Conservation (phyloP, 2,888 invertebrate genomes). For the Lochmaea capreae region DNA sequence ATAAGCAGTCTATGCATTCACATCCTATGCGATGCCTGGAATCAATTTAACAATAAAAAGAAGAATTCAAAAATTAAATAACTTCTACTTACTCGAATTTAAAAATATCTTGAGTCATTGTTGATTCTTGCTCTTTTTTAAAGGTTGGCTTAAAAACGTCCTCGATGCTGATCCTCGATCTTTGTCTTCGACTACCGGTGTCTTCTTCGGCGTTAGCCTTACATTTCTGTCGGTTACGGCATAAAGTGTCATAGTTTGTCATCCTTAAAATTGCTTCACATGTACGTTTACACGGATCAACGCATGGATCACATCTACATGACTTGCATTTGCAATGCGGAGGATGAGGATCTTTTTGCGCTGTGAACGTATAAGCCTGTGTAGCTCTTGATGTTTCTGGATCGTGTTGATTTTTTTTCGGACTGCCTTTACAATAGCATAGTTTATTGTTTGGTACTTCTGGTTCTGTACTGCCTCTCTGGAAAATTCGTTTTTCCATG, state of each 20-base stretch:
- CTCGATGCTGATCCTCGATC: slow-evolving; percentile 9
- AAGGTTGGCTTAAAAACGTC: slow-evolving; percentile 9
- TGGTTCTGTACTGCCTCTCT: slow-evolving; percentile 30
- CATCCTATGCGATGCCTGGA: slow-evolving; percentile 29
- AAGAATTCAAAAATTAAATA: too few relatives aligned
- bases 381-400: not conserved
- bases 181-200: not conserved
- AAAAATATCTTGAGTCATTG: not conserved
- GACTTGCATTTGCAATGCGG: slow-evolving; percentile 36
- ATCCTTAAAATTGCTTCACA: not conserved
- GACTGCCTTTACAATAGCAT: slow-evolving; percentile 28
- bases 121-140: not conserved
- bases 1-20: slow-evolving; percentile 52
- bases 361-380: not conserved
- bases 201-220: not conserved
- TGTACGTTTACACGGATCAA: slow-evolving; percentile 26
- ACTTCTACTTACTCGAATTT: not conserved
- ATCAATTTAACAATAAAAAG: not conserved
- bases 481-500: slow-evolving; percentile 32
- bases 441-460: slow-evolving; percentile 12
- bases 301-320: slow-evolving; percentile 37
- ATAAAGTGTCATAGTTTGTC: not conserved
- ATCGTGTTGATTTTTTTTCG: not conserved
- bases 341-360: slow-evolving; percentile 34
- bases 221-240: not conserved